A percentile compares a stretch with the other conserved stretches of the same genome.
Conservation (phyloP, 2,888 invertebrate species). For the Tetranychus truncatus region DNA sequence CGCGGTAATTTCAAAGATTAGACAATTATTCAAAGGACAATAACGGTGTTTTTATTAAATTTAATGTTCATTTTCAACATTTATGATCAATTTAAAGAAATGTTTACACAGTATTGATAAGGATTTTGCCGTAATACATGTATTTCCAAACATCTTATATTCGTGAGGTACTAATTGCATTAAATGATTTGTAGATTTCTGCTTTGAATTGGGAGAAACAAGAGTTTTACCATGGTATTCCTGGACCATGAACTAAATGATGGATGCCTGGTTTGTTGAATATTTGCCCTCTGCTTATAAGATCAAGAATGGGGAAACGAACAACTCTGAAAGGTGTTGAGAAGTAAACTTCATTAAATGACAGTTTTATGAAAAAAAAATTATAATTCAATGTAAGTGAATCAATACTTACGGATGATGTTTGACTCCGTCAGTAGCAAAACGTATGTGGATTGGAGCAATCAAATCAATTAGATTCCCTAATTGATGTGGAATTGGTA, state of each 20-base stretch:
- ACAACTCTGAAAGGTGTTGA: neutral
- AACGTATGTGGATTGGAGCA: conserved; percentile 5
- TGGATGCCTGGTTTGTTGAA: conserved; percentile 6
- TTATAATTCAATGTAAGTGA: neutral
- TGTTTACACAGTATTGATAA: too few species aligned
- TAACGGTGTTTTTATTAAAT: too few species aligned
- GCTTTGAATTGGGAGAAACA: neutral
- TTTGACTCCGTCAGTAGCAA: conserved; percentile 11
- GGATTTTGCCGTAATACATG: too few species aligned
- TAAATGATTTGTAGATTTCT: neutral
- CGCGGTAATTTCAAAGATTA: too few species aligned
- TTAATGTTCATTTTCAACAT: too few species aligned
- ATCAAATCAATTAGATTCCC: conserved; percentile 12
- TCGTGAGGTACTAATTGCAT: too few species aligned
- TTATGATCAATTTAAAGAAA: too few species aligned
- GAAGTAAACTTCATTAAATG: neutral
- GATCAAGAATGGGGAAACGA: conserved; percentile 7
- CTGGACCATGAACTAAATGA: conserved; percentile 7
- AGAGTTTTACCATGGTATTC: conserved; percentile 1
- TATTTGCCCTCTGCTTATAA: neutral
- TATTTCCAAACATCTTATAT: too few species aligned
- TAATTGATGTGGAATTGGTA: conserved; percentile 14
- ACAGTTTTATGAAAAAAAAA: neutral
- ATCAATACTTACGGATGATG: conserved; percentile 13
- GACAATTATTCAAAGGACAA: too few species aligned